These are phyloP conservation scores for Dryobates pubescens DNA, from an alignment of 2,797 vertebrate species.

Conservation along the genomic window DNA sequence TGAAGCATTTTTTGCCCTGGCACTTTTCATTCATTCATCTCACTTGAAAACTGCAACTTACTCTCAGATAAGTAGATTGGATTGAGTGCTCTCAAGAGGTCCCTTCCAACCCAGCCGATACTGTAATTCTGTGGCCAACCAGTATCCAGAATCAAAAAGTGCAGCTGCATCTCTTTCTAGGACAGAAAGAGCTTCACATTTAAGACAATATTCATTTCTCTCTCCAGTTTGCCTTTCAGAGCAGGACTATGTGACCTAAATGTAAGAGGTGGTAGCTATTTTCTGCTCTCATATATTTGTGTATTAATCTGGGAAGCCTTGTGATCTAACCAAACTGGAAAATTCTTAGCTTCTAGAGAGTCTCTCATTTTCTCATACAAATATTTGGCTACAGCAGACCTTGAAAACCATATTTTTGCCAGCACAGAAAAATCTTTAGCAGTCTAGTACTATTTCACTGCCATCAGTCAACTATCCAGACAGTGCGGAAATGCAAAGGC, in stretches of 20 bases:
- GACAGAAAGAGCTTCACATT: background rate
- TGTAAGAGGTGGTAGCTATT: background rate
- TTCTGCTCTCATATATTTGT: background rate
- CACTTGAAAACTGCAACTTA: background rate
- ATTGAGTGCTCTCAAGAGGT: background rate
- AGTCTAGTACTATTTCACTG: background rate
- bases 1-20: background rate
- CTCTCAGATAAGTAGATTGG: background rate
- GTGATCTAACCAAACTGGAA: background rate
- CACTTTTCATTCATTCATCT: background rate
- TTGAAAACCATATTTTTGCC: background rate
- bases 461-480: background rate
- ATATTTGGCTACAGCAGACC: background rate
- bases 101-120: background rate
- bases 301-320: background rate
- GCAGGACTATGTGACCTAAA: background rate
- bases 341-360: background rate
- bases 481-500: background rate
- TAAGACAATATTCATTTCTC: background rate
- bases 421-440: background rate
- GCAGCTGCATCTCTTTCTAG: background rate
- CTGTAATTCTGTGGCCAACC: background rate
- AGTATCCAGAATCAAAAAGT: background rate
- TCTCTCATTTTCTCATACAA: background rate
- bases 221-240: background rate